Conservation (phyloP, 2,888 invertebrate species). For the Agrotis ipsilon region DNA sequence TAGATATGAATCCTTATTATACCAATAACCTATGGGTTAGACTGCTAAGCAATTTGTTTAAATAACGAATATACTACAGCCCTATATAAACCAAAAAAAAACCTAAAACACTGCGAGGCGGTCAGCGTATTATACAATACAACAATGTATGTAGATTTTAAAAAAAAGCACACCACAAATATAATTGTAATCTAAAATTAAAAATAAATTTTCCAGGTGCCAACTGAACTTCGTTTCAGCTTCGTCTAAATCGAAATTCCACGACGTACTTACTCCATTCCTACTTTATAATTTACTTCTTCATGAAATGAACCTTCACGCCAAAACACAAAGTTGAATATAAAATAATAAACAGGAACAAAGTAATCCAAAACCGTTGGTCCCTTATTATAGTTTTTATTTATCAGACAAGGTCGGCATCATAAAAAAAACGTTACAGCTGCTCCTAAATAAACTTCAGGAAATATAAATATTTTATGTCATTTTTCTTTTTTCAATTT, state of each 20-base stretch:
- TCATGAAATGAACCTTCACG: background rate
- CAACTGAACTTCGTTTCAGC: background rate
- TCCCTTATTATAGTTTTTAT: slow-evolving; percentile 15
- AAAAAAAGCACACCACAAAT: background rate
- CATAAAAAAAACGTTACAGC: slow-evolving; percentile 10
- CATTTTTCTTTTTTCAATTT: background rate
- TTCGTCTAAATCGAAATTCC: background rate
- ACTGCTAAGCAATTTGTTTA: background rate
- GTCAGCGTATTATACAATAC: too few relatives aligned
- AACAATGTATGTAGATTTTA: too few relatives aligned
- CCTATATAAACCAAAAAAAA: background rate
- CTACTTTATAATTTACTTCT: background rate
- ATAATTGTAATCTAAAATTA: background rate
- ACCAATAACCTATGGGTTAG: background rate
- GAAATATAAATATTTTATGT: background rate
- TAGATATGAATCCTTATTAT: background rate
- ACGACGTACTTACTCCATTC: background rate
- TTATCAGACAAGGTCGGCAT: background rate
- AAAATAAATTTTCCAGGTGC: background rate
- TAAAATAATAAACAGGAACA: background rate
- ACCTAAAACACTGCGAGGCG: background rate
- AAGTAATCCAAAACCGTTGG: background rate
- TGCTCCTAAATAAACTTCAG: background rate
- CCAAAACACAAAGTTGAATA: background rate
- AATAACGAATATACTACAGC: background rate